Evolutionary conservation across 2,888 invertebrate species (phyloP), one percentile per base, ranked within the genome.

Genomic region (Spilosoma lubricipeda): DNA sequence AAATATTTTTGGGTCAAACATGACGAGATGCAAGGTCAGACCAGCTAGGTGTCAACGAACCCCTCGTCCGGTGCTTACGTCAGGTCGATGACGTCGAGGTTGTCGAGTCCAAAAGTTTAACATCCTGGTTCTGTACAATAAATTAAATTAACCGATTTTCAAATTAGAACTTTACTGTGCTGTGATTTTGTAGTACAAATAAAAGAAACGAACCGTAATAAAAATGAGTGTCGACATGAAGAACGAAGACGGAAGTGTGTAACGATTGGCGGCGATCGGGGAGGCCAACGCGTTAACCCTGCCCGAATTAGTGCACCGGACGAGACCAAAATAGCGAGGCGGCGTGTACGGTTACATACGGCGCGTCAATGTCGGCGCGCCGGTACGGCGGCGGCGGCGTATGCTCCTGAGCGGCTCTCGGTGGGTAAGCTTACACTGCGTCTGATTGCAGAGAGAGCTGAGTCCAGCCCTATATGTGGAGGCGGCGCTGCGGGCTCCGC

Each of bases 271-370:
- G 88, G 90, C 91, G 91, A 86, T 90, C 90, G 88, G 90, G 90
- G 93, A 94, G 93, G 94, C 93, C 93, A 91, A 91, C 92, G 93
- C 93, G 94, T 91, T 95, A 95, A 95, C 95, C 95, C 95, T 94
- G 95, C 95, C 95, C 95, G 95, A 95, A 93, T 95, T 95, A 95
- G 95, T 95, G 95, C 95, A 95, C 94, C 94, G 94, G 90, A 92
- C 93, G 94, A 90, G 94, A 93, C 94, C 88, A 91, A 95, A 95
- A 95, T 95, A 95, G 95, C 94, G 90, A 91, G 91, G 90, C 92
- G 92, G 94, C 95, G 95, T 94, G 93, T 95, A 95, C 94, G 92
- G 94, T 95, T 95, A 95, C 95, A 95, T 90, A 87, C 91, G 92
- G 92, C 92, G 93, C 95, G 93, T 94, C 94, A 94, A 93, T 93